A percentile compares a stretch with the other conserved stretches of the same genome.
Conservation (phyloP, 2,113 vertebrate genomes). For the Apteryx owenii region DNA sequence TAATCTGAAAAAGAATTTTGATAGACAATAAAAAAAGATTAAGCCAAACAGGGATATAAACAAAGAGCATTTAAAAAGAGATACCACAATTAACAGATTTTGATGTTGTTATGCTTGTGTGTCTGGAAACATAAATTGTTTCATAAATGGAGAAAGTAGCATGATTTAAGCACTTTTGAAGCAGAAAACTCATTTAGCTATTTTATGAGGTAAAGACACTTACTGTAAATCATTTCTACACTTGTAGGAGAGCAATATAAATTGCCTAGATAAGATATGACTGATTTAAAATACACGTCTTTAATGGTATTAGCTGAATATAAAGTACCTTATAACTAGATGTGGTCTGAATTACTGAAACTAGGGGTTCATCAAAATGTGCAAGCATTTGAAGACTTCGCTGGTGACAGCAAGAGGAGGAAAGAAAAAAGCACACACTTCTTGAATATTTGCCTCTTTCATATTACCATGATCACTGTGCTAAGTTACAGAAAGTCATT, state of each 20-base stretch:
- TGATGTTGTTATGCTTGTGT: slow-evolving; percentile 59
- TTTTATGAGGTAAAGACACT: slow-evolving; percentile 79
- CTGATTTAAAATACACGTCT: slow-evolving; percentile 76
- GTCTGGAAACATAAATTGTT: slow-evolving; percentile 69
- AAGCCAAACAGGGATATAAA: slow-evolving; percentile 67
- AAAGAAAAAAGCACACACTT: not conserved
- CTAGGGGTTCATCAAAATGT: not conserved
- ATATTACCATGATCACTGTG: not conserved
- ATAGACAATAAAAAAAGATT: slow-evolving; percentile 66
- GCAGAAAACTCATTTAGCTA: slow-evolving; percentile 79
- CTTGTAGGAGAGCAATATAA: slow-evolving; percentile 77
- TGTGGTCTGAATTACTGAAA: slow-evolving; percentile 55
- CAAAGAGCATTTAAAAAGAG: slow-evolving; percentile 48
- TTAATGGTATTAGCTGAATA: slow-evolving; percentile 70
- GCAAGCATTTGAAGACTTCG: not conserved
- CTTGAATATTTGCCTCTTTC: not conserved
- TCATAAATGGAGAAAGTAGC: slow-evolving; percentile 49
- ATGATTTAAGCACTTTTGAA: slow-evolving; percentile 80
- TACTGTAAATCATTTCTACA: slow-evolving; percentile 75
- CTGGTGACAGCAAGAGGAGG: not conserved
- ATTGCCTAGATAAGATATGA: slow-evolving; percentile 77
- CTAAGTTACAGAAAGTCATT: not conserved
- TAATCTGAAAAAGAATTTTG: slow-evolving; percentile 27
- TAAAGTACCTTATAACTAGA: slow-evolving; percentile 58
- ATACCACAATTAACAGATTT: slow-evolving; percentile 74